These are phyloP conservation scores for Micromys minutus DNA, from an alignment of 2,113 vertebrate genomes.

Conservation along the genomic window DNA sequence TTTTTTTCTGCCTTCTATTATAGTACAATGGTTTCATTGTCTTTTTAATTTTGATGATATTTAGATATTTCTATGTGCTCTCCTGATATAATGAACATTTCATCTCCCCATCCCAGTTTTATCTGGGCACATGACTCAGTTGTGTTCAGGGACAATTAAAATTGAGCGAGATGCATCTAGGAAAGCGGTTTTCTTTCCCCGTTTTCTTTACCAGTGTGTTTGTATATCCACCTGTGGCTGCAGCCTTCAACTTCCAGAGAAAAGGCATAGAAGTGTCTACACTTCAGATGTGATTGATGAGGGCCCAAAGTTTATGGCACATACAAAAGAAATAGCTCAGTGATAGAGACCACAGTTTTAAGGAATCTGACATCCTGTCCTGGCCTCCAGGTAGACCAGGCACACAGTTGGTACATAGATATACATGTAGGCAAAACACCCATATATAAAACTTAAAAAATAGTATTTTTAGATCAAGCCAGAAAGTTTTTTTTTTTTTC, in stretches of 20 bases:
- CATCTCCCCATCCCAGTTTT: not conserved
- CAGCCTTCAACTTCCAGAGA: not conserved
- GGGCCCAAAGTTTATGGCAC: not conserved
- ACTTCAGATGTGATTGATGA: not conserved
- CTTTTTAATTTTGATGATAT: not conserved
- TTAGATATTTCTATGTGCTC: not conserved
- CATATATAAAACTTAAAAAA: not conserved
- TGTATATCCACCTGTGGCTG: not conserved
- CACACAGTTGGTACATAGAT: not conserved
- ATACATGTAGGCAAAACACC: not conserved
- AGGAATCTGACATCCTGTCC: not conserved
- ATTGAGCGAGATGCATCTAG: not conserved
- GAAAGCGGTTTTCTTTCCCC: not conserved
- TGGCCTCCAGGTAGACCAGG: not conserved
- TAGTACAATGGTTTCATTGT: not conserved
- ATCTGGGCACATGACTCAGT: not conserved
- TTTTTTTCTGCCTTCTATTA: not conserved
- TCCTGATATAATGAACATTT: not conserved
- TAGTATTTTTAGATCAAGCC: not conserved
- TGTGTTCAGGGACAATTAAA: not conserved
- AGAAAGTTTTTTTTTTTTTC: not conserved
- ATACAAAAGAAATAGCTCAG: not conserved
- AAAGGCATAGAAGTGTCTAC: not conserved
- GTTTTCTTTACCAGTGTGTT: not conserved
- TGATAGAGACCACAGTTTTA: not conserved